Percentiles rank a stretch among this genome's conserved stretches.
Conservation (phyloP, 2,113 vertebrate genomes). For the Corapipo altera region DNA sequence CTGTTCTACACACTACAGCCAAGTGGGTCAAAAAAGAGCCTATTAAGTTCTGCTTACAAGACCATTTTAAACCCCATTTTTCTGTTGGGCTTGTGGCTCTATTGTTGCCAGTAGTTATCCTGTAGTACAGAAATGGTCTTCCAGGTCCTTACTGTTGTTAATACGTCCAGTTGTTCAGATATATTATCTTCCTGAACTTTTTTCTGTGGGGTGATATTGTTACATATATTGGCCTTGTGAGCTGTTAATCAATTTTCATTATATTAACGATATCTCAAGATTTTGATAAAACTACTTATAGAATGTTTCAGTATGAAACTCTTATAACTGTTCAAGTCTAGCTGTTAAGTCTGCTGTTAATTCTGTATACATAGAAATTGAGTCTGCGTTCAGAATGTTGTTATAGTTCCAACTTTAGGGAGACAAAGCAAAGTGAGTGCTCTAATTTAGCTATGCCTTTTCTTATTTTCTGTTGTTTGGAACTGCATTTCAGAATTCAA, state of each 20-base stretch:
- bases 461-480: conserved; percentile 40
- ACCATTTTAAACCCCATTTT: not conserved
- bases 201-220: not conserved
- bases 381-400: conserved; percentile 50
- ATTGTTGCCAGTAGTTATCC: conserved; percentile 5
- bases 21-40: conserved; percentile 18
- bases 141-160: conserved; percentile 28
- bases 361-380: conserved; percentile 53
- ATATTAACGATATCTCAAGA: conserved; percentile 28
- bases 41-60: conserved; percentile 9
- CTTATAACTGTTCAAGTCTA: conserved; percentile 35
- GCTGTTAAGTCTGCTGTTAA: conserved; percentile 48
- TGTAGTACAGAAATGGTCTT: conserved; percentile 42
- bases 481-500: conserved; percentile 49
- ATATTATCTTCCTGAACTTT: conserved; percentile 25
- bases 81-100: conserved; percentile 14
- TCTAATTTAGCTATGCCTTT: conserved; percentile 35
- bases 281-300: conserved; percentile 50
- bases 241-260: conserved; percentile 3
- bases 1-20: conserved; percentile 55
- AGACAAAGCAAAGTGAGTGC: conserved; percentile 37
- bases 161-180: not conserved
- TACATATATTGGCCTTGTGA: conserved; percentile 46
- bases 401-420: conserved; percentile 17
- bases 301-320: conserved; percentile 29